Conservation (phyloP, 2,888 invertebrate genomes). For the Eubasilissa splendida region DNA sequence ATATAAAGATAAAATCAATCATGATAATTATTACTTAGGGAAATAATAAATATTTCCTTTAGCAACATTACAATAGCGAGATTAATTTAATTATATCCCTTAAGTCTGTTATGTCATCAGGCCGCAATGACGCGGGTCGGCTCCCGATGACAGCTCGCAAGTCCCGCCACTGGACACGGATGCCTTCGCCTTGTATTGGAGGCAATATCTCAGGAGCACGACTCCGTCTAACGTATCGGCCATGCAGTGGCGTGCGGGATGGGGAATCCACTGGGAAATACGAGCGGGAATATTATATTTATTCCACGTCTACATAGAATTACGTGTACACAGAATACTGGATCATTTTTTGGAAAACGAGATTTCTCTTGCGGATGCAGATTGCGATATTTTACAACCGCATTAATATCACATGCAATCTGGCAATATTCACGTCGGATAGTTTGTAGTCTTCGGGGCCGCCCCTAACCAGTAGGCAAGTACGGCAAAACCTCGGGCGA, state of each 20-base stretch:
- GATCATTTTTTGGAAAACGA: background rate
- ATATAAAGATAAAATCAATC: too few species aligned
- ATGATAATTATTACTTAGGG: too few species aligned
- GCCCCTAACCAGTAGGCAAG: too few species aligned
- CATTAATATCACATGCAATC: background rate
- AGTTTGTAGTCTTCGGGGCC: too few species aligned
- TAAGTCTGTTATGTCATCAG: slow-evolving; percentile 10
- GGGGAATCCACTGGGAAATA: slow-evolving; percentile 15
- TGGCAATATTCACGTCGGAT: background rate
- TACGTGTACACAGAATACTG: background rate
- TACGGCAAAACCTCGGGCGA: too few species aligned
- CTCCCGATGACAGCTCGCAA: background rate
- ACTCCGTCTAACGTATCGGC: background rate
- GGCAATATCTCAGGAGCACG: background rate
- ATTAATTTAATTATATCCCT: slow-evolving; percentile 14
- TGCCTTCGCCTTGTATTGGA: background rate
- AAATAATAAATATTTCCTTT: too few species aligned
- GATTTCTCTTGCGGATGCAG: slow-evolving; percentile 19
- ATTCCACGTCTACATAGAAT: slow-evolving; percentile 26
- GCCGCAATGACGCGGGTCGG: slow-evolving; percentile 8
- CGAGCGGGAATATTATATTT: slow-evolving; percentile 24
- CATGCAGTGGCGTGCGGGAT: background rate
- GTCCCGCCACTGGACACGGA: background rate
- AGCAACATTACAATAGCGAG: too few species aligned
- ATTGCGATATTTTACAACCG: background rate